These are phyloP conservation scores for Pitangus sulphuratus DNA, from an alignment of 2,797 vertebrate genomes.

Conservation along the genomic window DNA sequence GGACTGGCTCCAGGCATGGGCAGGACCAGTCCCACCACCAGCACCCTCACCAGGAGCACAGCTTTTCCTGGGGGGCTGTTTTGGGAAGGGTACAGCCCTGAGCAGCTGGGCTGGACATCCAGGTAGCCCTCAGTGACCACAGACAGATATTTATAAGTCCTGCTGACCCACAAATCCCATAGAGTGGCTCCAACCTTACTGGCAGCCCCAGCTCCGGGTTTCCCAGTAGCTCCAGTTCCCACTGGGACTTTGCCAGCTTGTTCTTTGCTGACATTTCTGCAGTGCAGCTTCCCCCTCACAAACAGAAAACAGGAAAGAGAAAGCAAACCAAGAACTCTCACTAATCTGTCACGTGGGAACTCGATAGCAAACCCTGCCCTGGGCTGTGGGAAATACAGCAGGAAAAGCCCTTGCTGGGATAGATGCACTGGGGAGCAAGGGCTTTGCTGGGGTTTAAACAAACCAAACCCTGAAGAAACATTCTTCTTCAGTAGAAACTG, in stretches of 20 bases:
- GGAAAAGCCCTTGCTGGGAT: not conserved
- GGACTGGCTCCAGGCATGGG: not conserved
- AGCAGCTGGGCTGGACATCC: not conserved
- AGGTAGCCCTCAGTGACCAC: not conserved
- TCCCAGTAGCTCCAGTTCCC: not conserved
- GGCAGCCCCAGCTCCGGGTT: not conserved
- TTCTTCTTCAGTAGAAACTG: not conserved
- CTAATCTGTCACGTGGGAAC: rapidly evolving
- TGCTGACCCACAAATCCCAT: rapidly evolving
- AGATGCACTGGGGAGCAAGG: rapidly evolving
- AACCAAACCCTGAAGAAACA: not conserved
- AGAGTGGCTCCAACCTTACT: rapidly evolving
- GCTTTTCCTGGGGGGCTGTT: not conserved
- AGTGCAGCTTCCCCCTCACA: not conserved
- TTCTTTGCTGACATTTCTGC: not conserved
- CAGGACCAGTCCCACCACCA: not conserved
- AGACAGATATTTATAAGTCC: not conserved
- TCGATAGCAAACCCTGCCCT: not conserved
- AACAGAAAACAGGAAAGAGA: not conserved
- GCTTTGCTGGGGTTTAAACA: not conserved
- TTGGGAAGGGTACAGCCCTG: rapidly evolving
- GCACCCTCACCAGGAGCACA: not conserved
- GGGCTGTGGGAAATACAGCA: not conserved
- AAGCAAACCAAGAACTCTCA: not conserved
- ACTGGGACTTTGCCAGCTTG: not conserved